Percentiles rank a stretch among this genome's conserved stretches.
phyloP scores from a whole-genome alignment of 1,140 invertebrate genomes.

The Sinella curviseta region DNA sequence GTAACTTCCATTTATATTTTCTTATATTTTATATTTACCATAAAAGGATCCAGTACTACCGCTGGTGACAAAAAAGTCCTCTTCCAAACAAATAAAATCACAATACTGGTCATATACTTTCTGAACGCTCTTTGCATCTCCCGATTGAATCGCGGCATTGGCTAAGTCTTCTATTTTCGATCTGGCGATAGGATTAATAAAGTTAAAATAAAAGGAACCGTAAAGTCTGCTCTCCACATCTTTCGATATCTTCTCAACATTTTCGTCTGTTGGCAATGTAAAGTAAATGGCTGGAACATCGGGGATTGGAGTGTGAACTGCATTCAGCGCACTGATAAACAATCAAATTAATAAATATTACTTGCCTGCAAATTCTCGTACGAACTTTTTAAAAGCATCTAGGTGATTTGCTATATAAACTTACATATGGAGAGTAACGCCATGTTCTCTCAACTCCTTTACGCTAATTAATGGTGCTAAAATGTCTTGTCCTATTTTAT shows the following conservation, averaged over 20 bases:
- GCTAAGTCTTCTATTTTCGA: slow-evolving; percentile 96
- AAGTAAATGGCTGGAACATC: slow-evolving; percentile 99
- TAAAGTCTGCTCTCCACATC: slow-evolving; percentile 85
- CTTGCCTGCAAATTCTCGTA: slow-evolving; percentile 40
- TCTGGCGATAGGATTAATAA: slow-evolving; percentile 92
- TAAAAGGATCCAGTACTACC: slow-evolving; percentile 91
- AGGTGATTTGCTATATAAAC: slow-evolving; percentile 51
- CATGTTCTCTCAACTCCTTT: slow-evolving; percentile 91
- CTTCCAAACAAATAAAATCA: slow-evolving; percentile 97
- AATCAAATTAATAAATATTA: slow-evolving; percentile 39
- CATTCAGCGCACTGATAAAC: slow-evolving; percentile 84
- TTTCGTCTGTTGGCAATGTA: slow-evolving; percentile 95
- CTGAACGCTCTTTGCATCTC: slow-evolving; percentile 84
- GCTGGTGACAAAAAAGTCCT: slow-evolving; percentile 94
- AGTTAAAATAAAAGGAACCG: slow-evolving; percentile 95
- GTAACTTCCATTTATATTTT: too few relatives aligned
- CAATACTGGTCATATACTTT: slow-evolving; percentile 97
- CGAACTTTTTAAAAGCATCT: slow-evolving; percentile 7
- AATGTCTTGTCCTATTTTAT: slow-evolving; percentile 94
- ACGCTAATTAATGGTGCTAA: slow-evolving; percentile 95
- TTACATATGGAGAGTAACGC: slow-evolving; percentile 96
- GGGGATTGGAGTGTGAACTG: slow-evolving; percentile 90
- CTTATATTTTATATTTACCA: slow-evolving; percentile 60
- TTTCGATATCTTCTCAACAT: slow-evolving; percentile 89
- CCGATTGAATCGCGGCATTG: slow-evolving; percentile 81